Evolutionary conservation across 2,888 invertebrate genomes (phyloP).

Genomic region (Lithophane socia): DNA sequence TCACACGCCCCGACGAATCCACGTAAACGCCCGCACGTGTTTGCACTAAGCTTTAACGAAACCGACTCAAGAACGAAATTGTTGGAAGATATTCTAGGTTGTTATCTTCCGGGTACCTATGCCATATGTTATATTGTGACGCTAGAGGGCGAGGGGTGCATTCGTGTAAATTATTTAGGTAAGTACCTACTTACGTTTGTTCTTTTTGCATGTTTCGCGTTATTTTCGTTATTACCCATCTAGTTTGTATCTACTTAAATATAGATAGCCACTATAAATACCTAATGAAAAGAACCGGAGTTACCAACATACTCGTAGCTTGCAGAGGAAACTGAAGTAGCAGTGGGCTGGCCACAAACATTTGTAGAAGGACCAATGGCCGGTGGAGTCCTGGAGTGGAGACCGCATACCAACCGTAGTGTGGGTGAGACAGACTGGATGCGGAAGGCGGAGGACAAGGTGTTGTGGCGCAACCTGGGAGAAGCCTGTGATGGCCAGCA

Average conservation of each 20-base stretch:
- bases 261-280: background rate
- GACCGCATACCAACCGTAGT: too few species aligned
- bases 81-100: constrained; percentile 53
- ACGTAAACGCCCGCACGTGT: constrained; percentile 60
- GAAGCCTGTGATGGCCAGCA: background rate
- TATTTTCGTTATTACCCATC: background rate
- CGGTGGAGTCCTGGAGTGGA: background rate
- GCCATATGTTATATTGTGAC: background rate
- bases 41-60: constrained; percentile 64
- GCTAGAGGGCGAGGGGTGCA: background rate
- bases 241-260: background rate
- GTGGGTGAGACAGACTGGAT: background rate
- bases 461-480: background rate
- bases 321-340: background rate
- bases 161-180: background rate
- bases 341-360: background rate
- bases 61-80: constrained; percentile 59
- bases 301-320: background rate
- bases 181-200: background rate
- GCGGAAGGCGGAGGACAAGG: too few species aligned
- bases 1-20: constrained; percentile 65
- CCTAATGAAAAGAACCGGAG: background rate
- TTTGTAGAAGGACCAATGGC: background rate
- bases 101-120: constrained; percentile 14
- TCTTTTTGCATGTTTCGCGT: background rate